phyloP scores from a whole-genome alignment of 2,113 vertebrate genomes.

The Paradisaea rubra region DNA sequence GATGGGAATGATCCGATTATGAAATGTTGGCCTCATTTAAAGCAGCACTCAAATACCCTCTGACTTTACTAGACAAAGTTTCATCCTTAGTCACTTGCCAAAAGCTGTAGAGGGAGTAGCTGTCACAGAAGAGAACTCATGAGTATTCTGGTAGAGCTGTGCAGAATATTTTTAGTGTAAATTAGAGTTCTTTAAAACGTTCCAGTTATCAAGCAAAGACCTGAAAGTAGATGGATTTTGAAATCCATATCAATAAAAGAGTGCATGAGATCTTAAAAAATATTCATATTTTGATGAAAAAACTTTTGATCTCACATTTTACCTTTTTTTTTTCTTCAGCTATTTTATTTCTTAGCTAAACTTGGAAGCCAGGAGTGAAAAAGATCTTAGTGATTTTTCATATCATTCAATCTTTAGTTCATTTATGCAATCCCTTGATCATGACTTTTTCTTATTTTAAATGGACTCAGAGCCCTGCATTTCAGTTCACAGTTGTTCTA shows the following conservation, averaged over 20 bases:
- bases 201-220: background rate
- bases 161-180: background rate
- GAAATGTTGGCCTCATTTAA: background rate
- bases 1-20: background rate
- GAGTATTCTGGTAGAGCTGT: background rate
- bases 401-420: background rate
- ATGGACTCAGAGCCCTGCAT: background rate
- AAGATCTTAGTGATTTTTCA: background rate
- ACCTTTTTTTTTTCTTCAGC: background rate
- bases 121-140: background rate
- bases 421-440: background rate
- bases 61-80: background rate
- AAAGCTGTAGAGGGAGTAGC: background rate
- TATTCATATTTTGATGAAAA: background rate
- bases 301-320: background rate
- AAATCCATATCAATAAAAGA: background rate
- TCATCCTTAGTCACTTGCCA: background rate
- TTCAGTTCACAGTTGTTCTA: background rate
- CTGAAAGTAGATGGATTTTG: background rate
- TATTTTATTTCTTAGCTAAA: background rate
- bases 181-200: slow-evolving; percentile 5
- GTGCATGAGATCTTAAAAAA: background rate
- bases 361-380: background rate
- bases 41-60: background rate
- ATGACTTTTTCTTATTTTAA: background rate